phyloP scores from a whole-genome alignment of 1,140 invertebrate genomes.

The Argopecten irradians region DNA sequence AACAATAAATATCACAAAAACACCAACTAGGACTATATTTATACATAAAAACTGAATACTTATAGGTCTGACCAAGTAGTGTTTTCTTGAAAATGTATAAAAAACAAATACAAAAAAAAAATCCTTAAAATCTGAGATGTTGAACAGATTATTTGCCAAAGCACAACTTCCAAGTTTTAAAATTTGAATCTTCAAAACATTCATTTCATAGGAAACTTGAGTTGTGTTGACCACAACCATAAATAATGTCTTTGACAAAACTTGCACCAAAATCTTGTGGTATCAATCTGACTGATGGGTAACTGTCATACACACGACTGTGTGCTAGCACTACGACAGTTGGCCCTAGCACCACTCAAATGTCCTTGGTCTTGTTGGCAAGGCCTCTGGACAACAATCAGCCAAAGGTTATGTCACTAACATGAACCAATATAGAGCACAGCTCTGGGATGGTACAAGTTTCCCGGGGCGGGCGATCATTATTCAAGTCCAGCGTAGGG shows the following conservation, averaged over 20 bases:
- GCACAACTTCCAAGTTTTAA: background rate
- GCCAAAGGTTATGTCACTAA: background rate
- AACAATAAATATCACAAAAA: constrained; percentile 5
- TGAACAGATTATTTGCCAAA: background rate
- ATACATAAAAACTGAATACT: background rate
- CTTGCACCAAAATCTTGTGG: background rate
- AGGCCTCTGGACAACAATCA: background rate
- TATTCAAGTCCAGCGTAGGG: background rate
- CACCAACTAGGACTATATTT: constrained; percentile 2
- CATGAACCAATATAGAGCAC: background rate
- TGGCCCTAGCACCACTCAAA: background rate
- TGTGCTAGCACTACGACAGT: background rate
- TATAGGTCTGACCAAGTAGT: background rate
- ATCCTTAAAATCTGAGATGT: background rate
- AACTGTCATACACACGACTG: background rate
- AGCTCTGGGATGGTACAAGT: background rate
- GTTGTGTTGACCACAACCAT: background rate
- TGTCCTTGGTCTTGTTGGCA: background rate
- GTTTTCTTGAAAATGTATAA: background rate
- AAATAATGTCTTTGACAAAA: background rate
- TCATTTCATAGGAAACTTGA: background rate
- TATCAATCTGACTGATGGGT: background rate
- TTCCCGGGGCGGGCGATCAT: background rate
- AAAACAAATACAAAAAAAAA: background rate
- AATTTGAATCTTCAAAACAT: background rate